Evolutionary conservation across 2,113 vertebrate genomes (phyloP).

Genomic region (Percopsis transmontana): DNA sequence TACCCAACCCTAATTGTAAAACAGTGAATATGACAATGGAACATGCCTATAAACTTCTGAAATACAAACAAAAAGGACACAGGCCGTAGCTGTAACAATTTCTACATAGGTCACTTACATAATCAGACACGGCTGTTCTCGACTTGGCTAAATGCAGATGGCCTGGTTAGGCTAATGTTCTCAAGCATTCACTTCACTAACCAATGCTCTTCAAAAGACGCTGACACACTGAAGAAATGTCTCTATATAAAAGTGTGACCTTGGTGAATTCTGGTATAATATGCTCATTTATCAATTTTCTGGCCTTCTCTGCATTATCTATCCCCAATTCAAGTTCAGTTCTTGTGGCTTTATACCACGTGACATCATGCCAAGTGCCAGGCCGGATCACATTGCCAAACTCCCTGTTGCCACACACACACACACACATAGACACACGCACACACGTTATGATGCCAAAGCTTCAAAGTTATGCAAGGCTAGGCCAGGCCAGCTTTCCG

Average conservation of each 20-base stretch:
- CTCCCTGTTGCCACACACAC: not conserved
- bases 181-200: slow-evolving; percentile 10
- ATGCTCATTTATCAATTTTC: slow-evolving; percentile 12
- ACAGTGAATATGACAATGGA: too few species aligned
- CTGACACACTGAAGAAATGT: not conserved
- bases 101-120: too few species aligned
- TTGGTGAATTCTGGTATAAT: not conserved
- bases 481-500: slow-evolving; percentile 25
- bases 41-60: too few species aligned
- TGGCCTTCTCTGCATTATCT: slow-evolving; percentile 30
- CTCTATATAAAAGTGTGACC: not conserved
- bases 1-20: too few species aligned
- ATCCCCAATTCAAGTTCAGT: not conserved
- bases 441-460: slow-evolving; percentile 63
- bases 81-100: too few species aligned
- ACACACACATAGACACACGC: slow-evolving; percentile 30
- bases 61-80: too few species aligned
- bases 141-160: slow-evolving; percentile 4
- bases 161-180: not conserved
- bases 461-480: slow-evolving; percentile 66
- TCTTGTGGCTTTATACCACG: slow-evolving; percentile 36
- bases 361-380: slow-evolving; percentile 41
- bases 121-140: too few species aligned
- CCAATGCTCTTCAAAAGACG: slow-evolving; percentile 1
- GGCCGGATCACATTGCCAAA: not conserved